Conservation (phyloP, 2,888 invertebrate genomes). For the Asteroscopus sphinx region DNA sequence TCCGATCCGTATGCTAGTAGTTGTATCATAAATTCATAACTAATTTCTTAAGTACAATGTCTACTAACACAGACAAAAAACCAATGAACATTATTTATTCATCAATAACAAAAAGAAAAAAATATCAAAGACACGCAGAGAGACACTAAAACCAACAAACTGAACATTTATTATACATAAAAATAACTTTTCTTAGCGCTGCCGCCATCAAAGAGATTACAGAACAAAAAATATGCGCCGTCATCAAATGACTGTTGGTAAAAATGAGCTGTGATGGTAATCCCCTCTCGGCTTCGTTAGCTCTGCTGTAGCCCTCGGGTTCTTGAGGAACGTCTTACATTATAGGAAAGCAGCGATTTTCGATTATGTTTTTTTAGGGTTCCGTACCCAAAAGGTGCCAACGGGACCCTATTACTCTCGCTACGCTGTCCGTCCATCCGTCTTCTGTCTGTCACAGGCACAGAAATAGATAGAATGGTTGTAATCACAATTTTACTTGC, state of each 20-base stretch:
- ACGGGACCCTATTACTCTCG: no score
- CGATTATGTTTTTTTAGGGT: conserved; percentile 27
- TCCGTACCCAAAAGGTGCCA: no score
- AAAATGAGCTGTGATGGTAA: conserved; percentile 53
- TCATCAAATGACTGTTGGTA: conserved; percentile 53
- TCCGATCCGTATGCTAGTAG: not conserved
- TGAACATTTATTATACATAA: conserved; percentile 40
- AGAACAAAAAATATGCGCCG: conserved; percentile 47
- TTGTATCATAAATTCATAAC: conserved; percentile 44
- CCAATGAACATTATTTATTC: conserved; percentile 30
- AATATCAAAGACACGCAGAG: conserved; percentile 48
- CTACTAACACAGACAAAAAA: conserved; percentile 10
- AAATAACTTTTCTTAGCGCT: conserved; percentile 61
- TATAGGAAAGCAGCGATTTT: conserved; percentile 51
- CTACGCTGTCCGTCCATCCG: no score
- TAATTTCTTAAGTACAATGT: conserved; percentile 39
- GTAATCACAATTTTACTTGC: no score
- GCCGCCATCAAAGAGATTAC: conserved; percentile 71
- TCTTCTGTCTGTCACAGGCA: no score
- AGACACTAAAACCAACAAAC: conserved; percentile 41
- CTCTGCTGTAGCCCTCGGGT: conserved; percentile 17
- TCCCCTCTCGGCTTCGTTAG: conserved; percentile 61
- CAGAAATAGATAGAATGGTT: no score
- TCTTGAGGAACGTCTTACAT: conserved; percentile 30
- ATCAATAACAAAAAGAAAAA: conserved; percentile 29